Evolutionary conservation across 2,113 vertebrate genomes (phyloP).

Genomic region (Albula glossodonta): DNA sequence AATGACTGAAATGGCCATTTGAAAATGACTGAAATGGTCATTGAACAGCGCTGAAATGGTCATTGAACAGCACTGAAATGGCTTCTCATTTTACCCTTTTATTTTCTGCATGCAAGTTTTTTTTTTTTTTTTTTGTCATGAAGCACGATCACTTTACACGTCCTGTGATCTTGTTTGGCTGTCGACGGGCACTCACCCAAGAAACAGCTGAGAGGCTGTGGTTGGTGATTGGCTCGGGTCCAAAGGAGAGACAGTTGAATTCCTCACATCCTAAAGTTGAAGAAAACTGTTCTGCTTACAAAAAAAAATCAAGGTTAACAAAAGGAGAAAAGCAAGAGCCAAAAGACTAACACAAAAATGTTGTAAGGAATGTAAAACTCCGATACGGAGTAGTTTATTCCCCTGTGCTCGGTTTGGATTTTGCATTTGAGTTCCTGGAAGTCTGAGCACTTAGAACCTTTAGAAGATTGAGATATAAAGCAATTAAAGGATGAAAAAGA

Average conservation of each 20-base stretch:
- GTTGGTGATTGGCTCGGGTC: background rate
- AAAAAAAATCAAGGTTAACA: background rate
- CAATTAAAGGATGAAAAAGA: background rate
- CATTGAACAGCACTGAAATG: too few relatives aligned
- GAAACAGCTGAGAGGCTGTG: background rate
- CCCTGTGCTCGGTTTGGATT: too few relatives aligned
- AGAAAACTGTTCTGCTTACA: background rate
- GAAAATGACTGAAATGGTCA: too few relatives aligned
- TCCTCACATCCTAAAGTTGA: background rate
- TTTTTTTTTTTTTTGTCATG: too few relatives aligned
- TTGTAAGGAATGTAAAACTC: background rate
- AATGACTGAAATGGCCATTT: too few relatives aligned
- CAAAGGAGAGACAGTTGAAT: background rate
- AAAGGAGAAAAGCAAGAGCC: too few relatives aligned
- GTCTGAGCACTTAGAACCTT: background rate
- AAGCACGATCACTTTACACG: too few relatives aligned
- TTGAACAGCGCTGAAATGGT: too few relatives aligned
- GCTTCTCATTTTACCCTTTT: too few relatives aligned
- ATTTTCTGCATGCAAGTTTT: too few relatives aligned
- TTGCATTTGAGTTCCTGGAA: background rate
- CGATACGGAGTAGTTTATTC: too few relatives aligned
- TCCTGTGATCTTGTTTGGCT: background rate
- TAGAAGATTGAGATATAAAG: background rate
- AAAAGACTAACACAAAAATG: too few relatives aligned
- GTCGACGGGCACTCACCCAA: background rate